Percentiles rank a stretch among this genome's conserved stretches.
Conservation (phyloP, 2,888 invertebrate species). For the Halictus quadricinctus region DNA sequence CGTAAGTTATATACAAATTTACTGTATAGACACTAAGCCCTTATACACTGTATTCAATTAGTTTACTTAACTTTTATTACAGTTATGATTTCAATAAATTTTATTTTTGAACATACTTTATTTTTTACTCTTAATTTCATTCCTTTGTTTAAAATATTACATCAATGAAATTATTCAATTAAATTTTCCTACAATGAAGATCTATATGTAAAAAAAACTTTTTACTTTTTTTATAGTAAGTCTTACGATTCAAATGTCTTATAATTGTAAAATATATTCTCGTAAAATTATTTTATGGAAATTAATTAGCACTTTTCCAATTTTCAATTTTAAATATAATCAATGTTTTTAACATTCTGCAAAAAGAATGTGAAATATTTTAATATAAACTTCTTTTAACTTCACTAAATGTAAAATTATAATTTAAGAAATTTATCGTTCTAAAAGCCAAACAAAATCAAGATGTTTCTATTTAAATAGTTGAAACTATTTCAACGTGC, state of each 20-base stretch:
- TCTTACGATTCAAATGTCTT: neutral
- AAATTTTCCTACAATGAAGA: neutral
- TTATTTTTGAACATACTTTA: constrained; percentile 23
- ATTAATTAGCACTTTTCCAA: constrained; percentile 4
- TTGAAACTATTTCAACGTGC: constrained; percentile 28
- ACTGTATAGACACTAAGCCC: neutral
- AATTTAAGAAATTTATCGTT: neutral
- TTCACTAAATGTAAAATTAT: neutral
- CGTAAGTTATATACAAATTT: constrained; percentile 6
- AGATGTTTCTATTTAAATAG: constrained; percentile 13
- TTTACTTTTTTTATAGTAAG: neutral
- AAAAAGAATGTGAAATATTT: constrained; percentile 1
- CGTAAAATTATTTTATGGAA: neutral
- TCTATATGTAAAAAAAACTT: neutral
- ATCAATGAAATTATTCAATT: constrained; percentile 7
- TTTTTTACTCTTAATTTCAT: neutral
- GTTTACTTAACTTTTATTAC: constrained; percentile 19
- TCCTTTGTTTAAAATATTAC: neutral
- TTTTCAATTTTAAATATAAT: neutral
- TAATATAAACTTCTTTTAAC: neutral
- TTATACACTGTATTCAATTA: constrained; percentile 1
- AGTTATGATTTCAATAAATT: constrained; percentile 21
- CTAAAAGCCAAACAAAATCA: neutral
- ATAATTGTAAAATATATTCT: neutral
- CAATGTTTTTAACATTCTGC: neutral